These are phyloP conservation scores for Opisthograptis luteolata DNA, from an alignment of 2,888 invertebrate genomes.

Conservation along the genomic window DNA sequence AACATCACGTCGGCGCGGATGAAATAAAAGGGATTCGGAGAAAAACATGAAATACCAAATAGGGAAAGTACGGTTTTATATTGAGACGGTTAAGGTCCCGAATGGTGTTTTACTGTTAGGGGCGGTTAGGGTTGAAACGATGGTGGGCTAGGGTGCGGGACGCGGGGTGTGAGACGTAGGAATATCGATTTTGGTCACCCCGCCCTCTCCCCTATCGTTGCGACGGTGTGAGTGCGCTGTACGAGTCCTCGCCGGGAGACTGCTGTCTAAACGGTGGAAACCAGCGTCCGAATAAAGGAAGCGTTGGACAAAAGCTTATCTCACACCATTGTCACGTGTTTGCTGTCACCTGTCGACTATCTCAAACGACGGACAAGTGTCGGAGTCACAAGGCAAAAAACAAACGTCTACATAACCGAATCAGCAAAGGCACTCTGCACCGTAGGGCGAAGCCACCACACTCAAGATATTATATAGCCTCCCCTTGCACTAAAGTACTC, in stretches of 20 bases:
- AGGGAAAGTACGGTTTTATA: conserved; percentile 68
- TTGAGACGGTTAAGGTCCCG: conserved; percentile 68
- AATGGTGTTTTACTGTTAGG: conserved; percentile 74
- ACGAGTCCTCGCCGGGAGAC: conserved; percentile 67
- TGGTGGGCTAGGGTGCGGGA: conserved; percentile 65
- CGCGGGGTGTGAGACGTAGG: conserved; percentile 73
- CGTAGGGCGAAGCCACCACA: conserved; percentile 27
- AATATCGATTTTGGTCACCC: conserved; percentile 82
- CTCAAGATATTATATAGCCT: conserved; percentile 27
- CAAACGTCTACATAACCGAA: conserved; percentile 10
- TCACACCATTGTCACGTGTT: conserved; percentile 49
- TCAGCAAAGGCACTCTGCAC: conserved; percentile 11
- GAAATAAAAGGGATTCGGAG: conserved; percentile 36
- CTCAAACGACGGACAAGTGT: conserved; percentile 23
- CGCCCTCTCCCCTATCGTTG: conserved; percentile 75
- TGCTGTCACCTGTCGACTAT: conserved; percentile 19
- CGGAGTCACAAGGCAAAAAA: conserved; percentile 32
- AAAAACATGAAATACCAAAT: conserved; percentile 42
- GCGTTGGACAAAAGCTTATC: conserved; percentile 64
- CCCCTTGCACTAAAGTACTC: conserved; percentile 34
- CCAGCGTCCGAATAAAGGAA: conserved; percentile 58
- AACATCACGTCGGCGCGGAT: conserved; percentile 52
- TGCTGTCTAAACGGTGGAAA: conserved; percentile 57
- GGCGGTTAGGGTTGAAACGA: conserved; percentile 78
- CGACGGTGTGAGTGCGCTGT: conserved; percentile 79